These are phyloP conservation scores for Blera fallax DNA, from an alignment of 2,888 invertebrate genomes.

Conservation along the genomic window DNA sequence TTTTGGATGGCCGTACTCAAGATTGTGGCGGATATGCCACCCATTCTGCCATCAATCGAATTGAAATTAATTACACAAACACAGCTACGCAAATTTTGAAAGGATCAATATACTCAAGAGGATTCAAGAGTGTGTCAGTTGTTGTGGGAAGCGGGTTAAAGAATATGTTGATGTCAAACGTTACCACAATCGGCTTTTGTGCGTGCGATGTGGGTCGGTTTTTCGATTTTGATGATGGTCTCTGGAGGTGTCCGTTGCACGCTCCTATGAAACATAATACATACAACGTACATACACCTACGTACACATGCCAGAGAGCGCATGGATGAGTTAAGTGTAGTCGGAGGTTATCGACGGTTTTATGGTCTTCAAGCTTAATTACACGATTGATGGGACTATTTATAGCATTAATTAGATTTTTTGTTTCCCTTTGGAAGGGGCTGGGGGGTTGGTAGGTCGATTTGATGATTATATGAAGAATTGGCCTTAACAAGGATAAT, in stretches of 20 bases:
- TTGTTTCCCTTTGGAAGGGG: not conserved
- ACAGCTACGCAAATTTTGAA: not conserved
- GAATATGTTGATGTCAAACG: slow-evolving; percentile 24
- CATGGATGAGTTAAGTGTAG: slow-evolving; percentile 4
- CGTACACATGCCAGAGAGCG: not conserved
- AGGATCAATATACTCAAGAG: slow-evolving; percentile 1
- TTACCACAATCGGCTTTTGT: slow-evolving; percentile 11
- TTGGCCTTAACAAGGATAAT: slow-evolving; percentile 4
- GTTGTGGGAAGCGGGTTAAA: not conserved
- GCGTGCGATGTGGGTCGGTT: not conserved
- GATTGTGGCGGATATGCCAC: not conserved
- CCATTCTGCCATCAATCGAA: not conserved
- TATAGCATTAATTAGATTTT: slow-evolving; percentile 49
- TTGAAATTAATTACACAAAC: slow-evolving; percentile 23
- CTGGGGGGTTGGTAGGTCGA: not conserved
- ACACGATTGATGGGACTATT: slow-evolving; percentile 56
- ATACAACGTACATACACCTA: not conserved
- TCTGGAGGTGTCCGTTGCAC: not conserved
- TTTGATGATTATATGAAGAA: slow-evolving; percentile 24
- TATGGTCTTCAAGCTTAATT: slow-evolving; percentile 48
- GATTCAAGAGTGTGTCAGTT: not conserved
- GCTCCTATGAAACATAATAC: no score
- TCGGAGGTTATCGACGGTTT: slow-evolving; percentile 20
- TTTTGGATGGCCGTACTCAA: slow-evolving; percentile 2
- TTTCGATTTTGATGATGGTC: not conserved